Percentiles rank a stretch among this genome's conserved stretches.
These are phyloP conservation scores for Tragulus kanchil DNA, from an alignment of 2,113 vertebrate genomes.

Conservation along the genomic window DNA sequence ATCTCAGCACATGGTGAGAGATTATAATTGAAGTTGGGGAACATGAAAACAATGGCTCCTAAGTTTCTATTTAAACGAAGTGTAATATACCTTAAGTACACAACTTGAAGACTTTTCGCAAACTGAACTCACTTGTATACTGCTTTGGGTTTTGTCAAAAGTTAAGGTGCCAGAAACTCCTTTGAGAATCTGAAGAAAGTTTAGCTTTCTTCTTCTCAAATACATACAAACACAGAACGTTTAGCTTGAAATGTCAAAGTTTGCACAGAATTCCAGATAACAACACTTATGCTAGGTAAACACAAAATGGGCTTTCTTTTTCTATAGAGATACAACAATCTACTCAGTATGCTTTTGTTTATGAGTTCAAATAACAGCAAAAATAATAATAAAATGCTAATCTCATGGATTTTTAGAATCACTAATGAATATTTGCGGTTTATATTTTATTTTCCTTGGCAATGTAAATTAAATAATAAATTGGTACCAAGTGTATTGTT, in stretches of 20 bases:
- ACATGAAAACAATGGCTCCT: neutral
- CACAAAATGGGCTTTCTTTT: neutral
- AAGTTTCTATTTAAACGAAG: neutral
- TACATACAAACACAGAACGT: neutral
- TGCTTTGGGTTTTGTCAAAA: neutral
- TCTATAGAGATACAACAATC: neutral
- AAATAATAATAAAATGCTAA: neutral
- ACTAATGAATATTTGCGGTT: neutral
- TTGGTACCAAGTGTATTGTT: neutral
- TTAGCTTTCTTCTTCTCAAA: neutral
- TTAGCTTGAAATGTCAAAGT: neutral
- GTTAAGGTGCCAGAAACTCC: neutral
- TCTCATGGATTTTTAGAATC: neutral
- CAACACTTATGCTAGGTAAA: neutral
- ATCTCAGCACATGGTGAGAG: neutral
- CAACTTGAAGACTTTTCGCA: neutral
- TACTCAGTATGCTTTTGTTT: neutral
- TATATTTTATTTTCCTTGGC: neutral
- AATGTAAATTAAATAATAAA: constrained; percentile 20
- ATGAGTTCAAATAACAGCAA: neutral
- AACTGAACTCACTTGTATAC: neutral
- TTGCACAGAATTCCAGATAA: neutral
- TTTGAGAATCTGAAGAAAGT: neutral
- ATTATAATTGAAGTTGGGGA: neutral
- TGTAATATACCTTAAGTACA: neutral